Evolutionary conservation across 2,888 invertebrate genomes (phyloP).

Genomic region (Xestobium rufovillosum): DNA sequence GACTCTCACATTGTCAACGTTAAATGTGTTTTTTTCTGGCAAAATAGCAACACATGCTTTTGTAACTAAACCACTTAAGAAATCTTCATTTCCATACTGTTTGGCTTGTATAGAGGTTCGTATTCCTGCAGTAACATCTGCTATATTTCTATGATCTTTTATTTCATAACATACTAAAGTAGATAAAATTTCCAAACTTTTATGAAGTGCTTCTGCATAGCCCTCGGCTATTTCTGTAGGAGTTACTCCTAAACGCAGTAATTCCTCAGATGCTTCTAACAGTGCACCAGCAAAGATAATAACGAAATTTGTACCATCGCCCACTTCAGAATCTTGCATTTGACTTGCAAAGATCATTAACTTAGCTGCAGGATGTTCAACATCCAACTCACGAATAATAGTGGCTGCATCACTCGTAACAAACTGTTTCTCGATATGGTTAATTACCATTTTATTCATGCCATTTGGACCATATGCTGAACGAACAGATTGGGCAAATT

Average conservation of each 20-base stretch:
- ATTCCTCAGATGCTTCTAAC: conserved; percentile 84
- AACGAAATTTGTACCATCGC: conserved; percentile 98
- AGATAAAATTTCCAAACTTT: conserved; percentile 85
- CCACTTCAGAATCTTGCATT: conserved; percentile 98
- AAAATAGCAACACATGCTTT: conserved; percentile 84
- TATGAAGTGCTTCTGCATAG: conserved; percentile 83
- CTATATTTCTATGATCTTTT: conserved; percentile 57
- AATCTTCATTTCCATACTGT: conserved; percentile 95
- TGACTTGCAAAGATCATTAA: conserved; percentile 92
- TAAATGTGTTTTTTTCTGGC: conserved; percentile 82
- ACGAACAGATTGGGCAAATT: conserved; percentile 86
- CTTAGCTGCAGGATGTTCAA: conserved; percentile 98
- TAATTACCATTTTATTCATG: conserved; percentile 99
- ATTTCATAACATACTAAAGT: conserved; percentile 71
- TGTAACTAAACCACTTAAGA: conserved; percentile 76
- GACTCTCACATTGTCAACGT: conserved; percentile 95
- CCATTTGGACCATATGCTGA: conserved; percentile 98
- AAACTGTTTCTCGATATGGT: conserved; percentile 97
- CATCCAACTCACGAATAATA: conserved; percentile 89
- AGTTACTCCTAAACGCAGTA: conserved; percentile 91
- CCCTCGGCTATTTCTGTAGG: conserved; percentile 94
- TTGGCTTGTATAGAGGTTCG: conserved; percentile 90
- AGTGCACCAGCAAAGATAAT: conserved; percentile 90
- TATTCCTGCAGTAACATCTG: conserved; percentile 66
- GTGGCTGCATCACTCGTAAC: conserved; percentile 99